A percentile compares a stretch with the other conserved stretches of the same genome.
phyloP scores from a whole-genome alignment of 2,888 invertebrate genomes.

The Ernsta delagoae region DNA sequence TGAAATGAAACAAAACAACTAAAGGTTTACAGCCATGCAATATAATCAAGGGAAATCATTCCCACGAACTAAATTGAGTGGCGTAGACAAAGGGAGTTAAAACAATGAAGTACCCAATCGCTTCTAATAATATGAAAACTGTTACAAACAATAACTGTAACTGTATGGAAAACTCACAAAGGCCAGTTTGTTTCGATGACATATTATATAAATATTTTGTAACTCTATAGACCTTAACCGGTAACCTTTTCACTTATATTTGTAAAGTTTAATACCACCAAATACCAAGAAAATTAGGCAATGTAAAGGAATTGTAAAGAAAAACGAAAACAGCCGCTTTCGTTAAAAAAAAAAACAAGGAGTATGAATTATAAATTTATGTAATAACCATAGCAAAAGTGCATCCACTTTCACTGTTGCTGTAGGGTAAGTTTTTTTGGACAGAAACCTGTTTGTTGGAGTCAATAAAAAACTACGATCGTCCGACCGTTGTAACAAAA shows the following conservation, averaged over 20 bases:
- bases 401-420: constrained; percentile 30
- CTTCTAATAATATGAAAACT: constrained; percentile 3
- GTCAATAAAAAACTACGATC: constrained; percentile 28
- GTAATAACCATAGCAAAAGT: constrained; percentile 6
- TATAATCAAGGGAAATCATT: constrained; percentile 30
- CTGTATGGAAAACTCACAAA: neutral
- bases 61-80: constrained; percentile 26
- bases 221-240: too few species aligned
- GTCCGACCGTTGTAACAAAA: constrained; percentile 34
- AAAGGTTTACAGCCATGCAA: constrained; percentile 16
- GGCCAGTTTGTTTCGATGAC: too few species aligned
- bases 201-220: too few species aligned
- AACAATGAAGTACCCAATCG: constrained; percentile 26
- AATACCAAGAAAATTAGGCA: too few species aligned
- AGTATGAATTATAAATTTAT: neutral
- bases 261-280: too few species aligned
- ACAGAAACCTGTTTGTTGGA: constrained; percentile 38
- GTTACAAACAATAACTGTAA: constrained; percentile 11
- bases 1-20: neutral
- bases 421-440: constrained; percentile 39
- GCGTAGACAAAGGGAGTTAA: constrained; percentile 16
- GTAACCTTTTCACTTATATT: too few species aligned
- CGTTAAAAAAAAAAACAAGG: neutral
- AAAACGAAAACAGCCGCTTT: neutral
- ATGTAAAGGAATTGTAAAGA: too few species aligned